Base-by-base conservation (phyloP, 2,888 invertebrate species). In the Leptogaster cylindrica region DNA sequence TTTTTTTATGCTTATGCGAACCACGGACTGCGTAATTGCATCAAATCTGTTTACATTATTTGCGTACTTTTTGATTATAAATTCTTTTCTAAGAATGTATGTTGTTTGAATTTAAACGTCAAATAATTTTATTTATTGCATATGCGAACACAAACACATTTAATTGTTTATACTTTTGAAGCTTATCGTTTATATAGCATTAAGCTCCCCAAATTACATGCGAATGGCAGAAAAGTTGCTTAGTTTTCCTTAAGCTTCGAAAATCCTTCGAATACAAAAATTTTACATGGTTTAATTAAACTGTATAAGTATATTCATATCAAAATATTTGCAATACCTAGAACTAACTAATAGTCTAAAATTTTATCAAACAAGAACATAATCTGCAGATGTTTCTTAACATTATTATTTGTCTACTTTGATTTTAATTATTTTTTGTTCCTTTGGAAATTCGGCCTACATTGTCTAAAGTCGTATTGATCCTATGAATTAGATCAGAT, bases 381-480 rank as follows among this genome's bases (percentile, higher is more conserved):
- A 28, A 55, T 10, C 33, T 36, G 36, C 55, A 31, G 23, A 20
- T 55, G 55, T 23, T 6, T 23, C 55, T 55, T 55, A 55, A 55
- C 3, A 36, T 55, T 55, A 55, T 55, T 55, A 55, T 55, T 55
- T 55, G 55, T 55, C 55, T 55, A 55, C 55, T 36, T 55, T 55
- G 55, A 55, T 55, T 55, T 55, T 39, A 55, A n/a, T n/a, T n/a
- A n/a, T n/a, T 55, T 55, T 23, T 46, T n/a, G 23, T 46, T 46
- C 36, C 18, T 36, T 55, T 20, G 31, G 39, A 55, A 36, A 36
- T 55, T 20, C n/a, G 14, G 5, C 14, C 41, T 41, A 16, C 16
- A 41, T n/a, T 4, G 41, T 41, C 14, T 16, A 16, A 12, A 39
- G 16, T 7, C 41, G 39, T 39, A 39, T 10, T 14, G 18, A 41